A percentile compares a stretch with the other conserved stretches of the same genome.
Conservation (phyloP, 2,888 invertebrate species). For the Zonitis immaculata region DNA sequence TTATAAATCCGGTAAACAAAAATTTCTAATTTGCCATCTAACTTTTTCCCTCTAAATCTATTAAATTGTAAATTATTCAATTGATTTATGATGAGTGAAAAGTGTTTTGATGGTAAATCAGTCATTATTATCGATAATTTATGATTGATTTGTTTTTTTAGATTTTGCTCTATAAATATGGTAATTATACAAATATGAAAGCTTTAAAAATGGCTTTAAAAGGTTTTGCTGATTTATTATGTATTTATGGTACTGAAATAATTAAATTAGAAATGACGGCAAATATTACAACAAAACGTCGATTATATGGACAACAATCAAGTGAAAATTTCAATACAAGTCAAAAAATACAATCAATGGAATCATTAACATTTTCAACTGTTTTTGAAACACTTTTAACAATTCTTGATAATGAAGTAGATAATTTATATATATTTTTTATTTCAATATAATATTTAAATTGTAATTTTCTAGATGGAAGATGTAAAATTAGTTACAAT, state of each 20-base stretch:
- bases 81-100: too few species aligned
- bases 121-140: too few species aligned
- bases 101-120: too few species aligned
- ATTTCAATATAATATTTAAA: not conserved
- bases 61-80: too few species aligned
- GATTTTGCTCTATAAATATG: not conserved
- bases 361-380: not conserved
- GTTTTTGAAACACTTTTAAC: not conserved
- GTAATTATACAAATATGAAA: not conserved
- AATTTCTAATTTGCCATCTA: too few species aligned
- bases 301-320: not conserved
- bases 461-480: not conserved
- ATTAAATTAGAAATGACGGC: not conserved
- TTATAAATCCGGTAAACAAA: not conserved
- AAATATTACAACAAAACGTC: not conserved
- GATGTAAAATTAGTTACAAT: not conserved
- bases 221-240: not conserved
- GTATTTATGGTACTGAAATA: not conserved
- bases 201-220: not conserved
- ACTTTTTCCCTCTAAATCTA: too few species aligned
- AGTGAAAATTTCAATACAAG: not conserved
- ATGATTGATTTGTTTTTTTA: not conserved
- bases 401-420: not conserved
- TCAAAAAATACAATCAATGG: not conserved
- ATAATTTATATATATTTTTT: not conserved